Evolutionary conservation across 2,797 vertebrate species (phyloP).

Genomic region (Pogonophryne albipinna): DNA sequence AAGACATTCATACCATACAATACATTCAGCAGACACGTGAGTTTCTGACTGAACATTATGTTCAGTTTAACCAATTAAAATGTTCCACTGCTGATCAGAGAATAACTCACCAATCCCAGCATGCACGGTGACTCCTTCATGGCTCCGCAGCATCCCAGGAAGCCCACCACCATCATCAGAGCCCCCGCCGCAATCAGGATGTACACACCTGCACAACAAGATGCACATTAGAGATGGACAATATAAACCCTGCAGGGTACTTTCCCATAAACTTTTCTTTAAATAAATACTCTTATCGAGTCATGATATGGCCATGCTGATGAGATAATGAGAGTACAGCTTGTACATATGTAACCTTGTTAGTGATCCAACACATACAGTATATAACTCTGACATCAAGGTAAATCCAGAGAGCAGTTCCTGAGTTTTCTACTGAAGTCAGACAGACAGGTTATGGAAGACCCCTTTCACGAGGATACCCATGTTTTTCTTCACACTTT

Average conservation of each 20-base stretch:
- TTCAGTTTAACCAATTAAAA: too few species aligned
- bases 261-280: not conserved
- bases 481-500: too few species aligned
- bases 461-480: too few species aligned
- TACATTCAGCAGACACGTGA: too few species aligned
- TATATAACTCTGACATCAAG: too few species aligned
- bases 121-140: constrained; percentile 95
- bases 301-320: not conserved
- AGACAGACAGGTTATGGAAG: too few species aligned
- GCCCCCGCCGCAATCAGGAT: constrained; percentile 93
- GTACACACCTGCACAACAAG: constrained; percentile 88
- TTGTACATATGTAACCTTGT: too few species aligned
- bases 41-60: too few species aligned
- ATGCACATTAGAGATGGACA: not conserved
- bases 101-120: constrained; percentile 92
- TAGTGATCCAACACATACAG: too few species aligned
- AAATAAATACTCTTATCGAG: too few species aligned
- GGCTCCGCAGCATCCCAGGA: constrained; percentile 96
- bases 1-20: not conserved
- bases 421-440: too few species aligned
- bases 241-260: not conserved
- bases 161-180: constrained; percentile 96
- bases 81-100: not conserved
- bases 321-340: not conserved
- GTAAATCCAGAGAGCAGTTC: too few species aligned